These are phyloP conservation scores for Melanchra persicariae DNA, from an alignment of 2,888 invertebrate species.

Conservation along the genomic window DNA sequence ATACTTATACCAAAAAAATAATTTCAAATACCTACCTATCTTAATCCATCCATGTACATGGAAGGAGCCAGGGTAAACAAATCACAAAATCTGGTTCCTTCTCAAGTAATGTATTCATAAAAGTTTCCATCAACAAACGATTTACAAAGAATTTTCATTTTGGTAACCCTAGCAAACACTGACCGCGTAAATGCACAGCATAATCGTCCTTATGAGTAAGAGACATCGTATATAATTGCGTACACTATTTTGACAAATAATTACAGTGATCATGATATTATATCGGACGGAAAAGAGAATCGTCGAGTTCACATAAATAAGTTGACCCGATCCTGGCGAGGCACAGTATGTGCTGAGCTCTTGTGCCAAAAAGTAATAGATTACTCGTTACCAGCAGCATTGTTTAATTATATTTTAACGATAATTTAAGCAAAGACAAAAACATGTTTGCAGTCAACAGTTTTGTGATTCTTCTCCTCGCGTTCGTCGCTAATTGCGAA, in stretches of 20 bases:
- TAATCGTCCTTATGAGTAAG: slow-evolving; percentile 45
- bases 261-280: slow-evolving; percentile 57
- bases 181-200: slow-evolving; percentile 37
- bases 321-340: slow-evolving; percentile 65
- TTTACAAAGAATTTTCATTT: not conserved
- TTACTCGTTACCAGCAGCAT: slow-evolving; percentile 32
- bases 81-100: too few species aligned
- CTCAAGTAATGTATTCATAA: too few species aligned
- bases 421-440: slow-evolving; percentile 6
- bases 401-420: slow-evolving; percentile 29
- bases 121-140: slow-evolving; percentile 17
- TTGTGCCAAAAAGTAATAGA: slow-evolving; percentile 70
- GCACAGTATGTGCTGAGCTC: slow-evolving; percentile 80
- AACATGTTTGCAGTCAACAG: slow-evolving; percentile 76
- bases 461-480: slow-evolving; percentile 73
- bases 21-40: too few species aligned
- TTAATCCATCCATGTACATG: not conserved
- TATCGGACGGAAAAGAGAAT: slow-evolving; percentile 62
- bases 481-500: slow-evolving; percentile 71
- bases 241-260: slow-evolving; percentile 47
- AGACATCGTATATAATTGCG: slow-evolving; percentile 45
- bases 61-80: not conserved
- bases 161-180: slow-evolving; percentile 41
- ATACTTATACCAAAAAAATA: not conserved
- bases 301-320: slow-evolving; percentile 77